phyloP scores from a whole-genome alignment of 1,140 invertebrate species.

The Drosophila triauraria region DNA sequence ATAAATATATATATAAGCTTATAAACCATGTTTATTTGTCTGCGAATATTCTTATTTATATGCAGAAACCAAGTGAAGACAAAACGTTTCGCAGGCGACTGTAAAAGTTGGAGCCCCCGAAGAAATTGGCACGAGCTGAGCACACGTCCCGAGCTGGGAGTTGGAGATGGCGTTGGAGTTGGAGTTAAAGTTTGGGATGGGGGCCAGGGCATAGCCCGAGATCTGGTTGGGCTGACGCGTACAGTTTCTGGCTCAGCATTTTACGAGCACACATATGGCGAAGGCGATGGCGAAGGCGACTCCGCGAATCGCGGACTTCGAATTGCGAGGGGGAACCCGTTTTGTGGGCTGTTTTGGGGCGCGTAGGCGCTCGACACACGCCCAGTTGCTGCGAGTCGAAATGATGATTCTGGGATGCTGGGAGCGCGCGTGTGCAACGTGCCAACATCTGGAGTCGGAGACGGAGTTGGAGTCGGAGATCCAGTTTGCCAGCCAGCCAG shows the following conservation, averaged over 20 bases:
- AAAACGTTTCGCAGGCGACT: constrained; percentile 69
- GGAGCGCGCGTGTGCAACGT: constrained; percentile 68
- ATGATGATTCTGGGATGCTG: constrained; percentile 14
- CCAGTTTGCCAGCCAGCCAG: constrained; percentile 54
- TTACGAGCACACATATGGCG: constrained; percentile 69
- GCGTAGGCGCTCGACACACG: constrained; percentile 71
- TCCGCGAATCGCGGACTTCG: constrained; percentile 1
- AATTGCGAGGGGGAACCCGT: constrained; percentile 66
- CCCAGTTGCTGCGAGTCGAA: constrained; percentile 31
- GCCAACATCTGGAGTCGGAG: constrained; percentile 75
- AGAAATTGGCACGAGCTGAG: constrained; percentile 81
- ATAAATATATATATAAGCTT: background rate
- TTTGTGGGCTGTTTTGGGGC: constrained; percentile 72
- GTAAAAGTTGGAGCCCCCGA: constrained; percentile 52
- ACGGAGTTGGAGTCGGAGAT: constrained; percentile 14
- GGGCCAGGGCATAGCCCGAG: constrained; percentile 15
- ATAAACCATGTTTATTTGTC: constrained; percentile 38
- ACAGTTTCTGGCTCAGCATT: constrained; percentile 72
- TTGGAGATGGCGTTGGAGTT: constrained; percentile 4
- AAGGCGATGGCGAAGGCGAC: constrained; percentile 20
- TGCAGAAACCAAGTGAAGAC: constrained; percentile 63
- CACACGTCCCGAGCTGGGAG: constrained; percentile 62
- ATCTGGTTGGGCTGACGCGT: constrained; percentile 48
- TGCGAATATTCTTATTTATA: constrained; percentile 66
- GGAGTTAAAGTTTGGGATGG: background rate